Base-by-base conservation (phyloP, 1,140 invertebrate genomes). In the Drosophila repleta region DNA sequence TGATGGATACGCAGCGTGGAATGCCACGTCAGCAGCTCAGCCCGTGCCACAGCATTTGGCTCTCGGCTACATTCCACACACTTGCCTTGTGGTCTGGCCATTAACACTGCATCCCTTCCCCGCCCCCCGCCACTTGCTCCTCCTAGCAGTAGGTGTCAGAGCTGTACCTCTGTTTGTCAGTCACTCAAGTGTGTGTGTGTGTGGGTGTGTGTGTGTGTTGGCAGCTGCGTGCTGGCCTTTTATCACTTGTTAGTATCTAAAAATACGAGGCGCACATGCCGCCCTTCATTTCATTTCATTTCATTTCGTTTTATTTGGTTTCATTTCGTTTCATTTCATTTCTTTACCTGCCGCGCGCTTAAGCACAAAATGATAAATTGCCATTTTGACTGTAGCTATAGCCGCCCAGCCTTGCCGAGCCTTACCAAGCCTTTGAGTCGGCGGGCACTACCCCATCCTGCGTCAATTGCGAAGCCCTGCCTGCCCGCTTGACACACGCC, bases 361-460 rank as follows among this genome's bases (percentile, higher is more conserved):
- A 88, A 87, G 87, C 74, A 88, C 83, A 83, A 88, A 88, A 88
- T 88, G 83, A 88, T 88, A 88, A 88, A 88, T 88, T 88, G 79
- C 83, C 76, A 88, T 88, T 88, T 83, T 88, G 83, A 79, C 76
- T 87, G 70, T 52, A 48, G 41, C 29, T 76, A n/a, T n/a, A n/a
- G 75, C 76, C 73, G 52, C 78, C 41, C 21, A 15, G 2, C 53
- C 57, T 56, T 68, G 45, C 21, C 24, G 68, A 41, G 46, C 63
- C 56, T 61, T 32, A 29, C 29, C 10, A 45, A 39, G 13, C 32
- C 51, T 21, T 48, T 24, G 8, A 21, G 13, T 21, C 55, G 20
- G 15, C 55, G 20, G 15, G 32, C 18, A 13, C 18, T 10, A 1
- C 41, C 10, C 11, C 13, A 24, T 11, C 32, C 13, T 10, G 8